Percentiles rank a stretch among this genome's conserved stretches.
Evolutionary conservation across 2,888 invertebrate genomes (phyloP).

Genomic region (Caenorhabditis sp.): DNA sequence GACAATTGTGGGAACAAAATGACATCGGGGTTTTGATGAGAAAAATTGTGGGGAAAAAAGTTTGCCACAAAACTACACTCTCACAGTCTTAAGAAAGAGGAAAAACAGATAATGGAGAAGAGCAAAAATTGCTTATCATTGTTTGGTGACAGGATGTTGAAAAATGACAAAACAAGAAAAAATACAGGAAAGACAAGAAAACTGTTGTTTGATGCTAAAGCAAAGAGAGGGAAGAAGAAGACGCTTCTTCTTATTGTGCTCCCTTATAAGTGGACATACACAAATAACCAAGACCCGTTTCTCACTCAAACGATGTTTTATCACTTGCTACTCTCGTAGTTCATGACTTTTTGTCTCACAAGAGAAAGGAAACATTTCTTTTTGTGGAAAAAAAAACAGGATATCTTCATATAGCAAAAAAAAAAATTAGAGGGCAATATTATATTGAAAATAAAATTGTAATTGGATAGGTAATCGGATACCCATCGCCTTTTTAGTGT

Average conservation of each 20-base stretch:
- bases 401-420: background rate
- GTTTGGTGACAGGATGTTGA: background rate
- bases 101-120: too few species aligned
- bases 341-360: background rate
- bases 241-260: background rate
- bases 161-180: background rate
- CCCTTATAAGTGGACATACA: background rate
- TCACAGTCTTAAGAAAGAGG: too few species aligned
- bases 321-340: background rate
- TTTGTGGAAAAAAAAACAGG: too few species aligned
- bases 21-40: background rate
- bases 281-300: background rate
- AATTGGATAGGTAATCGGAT: conserved; percentile 45
- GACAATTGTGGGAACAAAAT: too few species aligned
- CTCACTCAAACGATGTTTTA: background rate
- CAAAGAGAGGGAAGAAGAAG: background rate
- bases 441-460: conserved; percentile 20
- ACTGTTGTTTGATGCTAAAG: background rate
- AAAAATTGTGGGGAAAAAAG: too few species aligned
- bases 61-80: too few species aligned
- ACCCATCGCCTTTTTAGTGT: conserved; percentile 29
- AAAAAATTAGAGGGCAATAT: background rate
- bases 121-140: too few species aligned
- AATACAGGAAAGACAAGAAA: background rate
- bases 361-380: background rate